Evolutionary conservation across 2,113 vertebrate species (phyloP).

Genomic region (Phaetusa simplex): DNA sequence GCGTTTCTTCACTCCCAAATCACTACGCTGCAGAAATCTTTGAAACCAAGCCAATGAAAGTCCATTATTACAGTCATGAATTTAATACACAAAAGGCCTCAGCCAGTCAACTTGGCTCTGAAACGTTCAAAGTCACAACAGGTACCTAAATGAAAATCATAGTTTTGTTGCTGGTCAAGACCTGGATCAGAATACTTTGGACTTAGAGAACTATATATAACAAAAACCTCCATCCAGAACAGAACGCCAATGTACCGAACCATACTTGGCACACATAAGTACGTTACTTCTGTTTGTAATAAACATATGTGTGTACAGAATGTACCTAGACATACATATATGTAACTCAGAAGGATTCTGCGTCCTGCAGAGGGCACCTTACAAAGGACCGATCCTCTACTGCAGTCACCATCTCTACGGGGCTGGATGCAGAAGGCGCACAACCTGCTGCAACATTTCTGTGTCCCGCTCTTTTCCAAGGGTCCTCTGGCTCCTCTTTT

Average conservation of each 20-base stretch:
- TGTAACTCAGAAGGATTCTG: not conserved
- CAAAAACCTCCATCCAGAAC: not conserved
- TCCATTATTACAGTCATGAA: not conserved
- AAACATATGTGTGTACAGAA: not conserved
- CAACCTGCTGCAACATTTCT: not conserved
- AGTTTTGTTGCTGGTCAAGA: not conserved
- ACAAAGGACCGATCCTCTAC: not conserved
- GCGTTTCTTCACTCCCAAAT: not conserved
- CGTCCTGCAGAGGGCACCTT: not conserved
- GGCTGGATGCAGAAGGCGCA: not conserved
- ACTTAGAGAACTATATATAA: fast-evolving
- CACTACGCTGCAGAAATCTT: not conserved
- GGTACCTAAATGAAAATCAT: not conserved
- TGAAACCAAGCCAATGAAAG: not conserved
- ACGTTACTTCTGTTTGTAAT: not conserved
- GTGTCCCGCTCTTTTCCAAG: not conserved
- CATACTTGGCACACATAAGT: not conserved
- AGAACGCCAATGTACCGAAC: fast-evolving
- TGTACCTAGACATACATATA: not conserved
- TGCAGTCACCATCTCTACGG: fast-evolving
- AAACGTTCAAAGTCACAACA: not conserved
- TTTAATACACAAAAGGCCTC: not conserved
- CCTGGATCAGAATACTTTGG: not conserved
- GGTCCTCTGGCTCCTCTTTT: not conserved
- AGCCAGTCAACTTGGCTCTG: not conserved